Evolutionary conservation across 1,140 invertebrate species (phyloP).

Genomic region (Ceratina japonica): DNA sequence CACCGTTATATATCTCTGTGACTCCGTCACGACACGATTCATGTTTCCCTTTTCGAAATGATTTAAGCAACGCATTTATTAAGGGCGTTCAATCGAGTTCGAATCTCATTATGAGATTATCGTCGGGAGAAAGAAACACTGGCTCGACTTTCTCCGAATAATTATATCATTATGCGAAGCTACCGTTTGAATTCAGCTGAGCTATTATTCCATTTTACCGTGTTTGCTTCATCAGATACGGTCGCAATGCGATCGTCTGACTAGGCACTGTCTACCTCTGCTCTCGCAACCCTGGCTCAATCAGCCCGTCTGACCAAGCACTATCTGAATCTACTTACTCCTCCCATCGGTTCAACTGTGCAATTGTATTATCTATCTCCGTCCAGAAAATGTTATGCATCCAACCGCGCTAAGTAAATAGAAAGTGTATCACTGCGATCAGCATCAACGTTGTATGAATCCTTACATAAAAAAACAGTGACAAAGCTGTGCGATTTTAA

Average conservation of each 20-base stretch:
- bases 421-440: no score
- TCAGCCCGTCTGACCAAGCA: neutral
- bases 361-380: neutral
- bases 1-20: no score
- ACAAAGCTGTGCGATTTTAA: no score
- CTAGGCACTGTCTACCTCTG: neutral
- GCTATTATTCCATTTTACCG: neutral
- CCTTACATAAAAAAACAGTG: no score
- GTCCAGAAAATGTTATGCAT: neutral
- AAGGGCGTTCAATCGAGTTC: no score
- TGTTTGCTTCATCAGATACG: neutral
- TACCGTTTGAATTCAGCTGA: neutral
- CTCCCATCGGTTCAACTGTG: neutral
- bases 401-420: no score
- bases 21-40: no score
- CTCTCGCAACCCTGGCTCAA: neutral
- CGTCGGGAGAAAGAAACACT: neutral
- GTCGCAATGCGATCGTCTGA: neutral
- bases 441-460: no score
- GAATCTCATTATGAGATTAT: no score
- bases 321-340: neutral
- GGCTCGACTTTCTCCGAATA: neutral
- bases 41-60: no score
- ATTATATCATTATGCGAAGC: neutral
- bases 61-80: no score